These are phyloP conservation scores for Spodoptera picta DNA, from an alignment of 2,888 invertebrate genomes.

Conservation along the genomic window DNA sequence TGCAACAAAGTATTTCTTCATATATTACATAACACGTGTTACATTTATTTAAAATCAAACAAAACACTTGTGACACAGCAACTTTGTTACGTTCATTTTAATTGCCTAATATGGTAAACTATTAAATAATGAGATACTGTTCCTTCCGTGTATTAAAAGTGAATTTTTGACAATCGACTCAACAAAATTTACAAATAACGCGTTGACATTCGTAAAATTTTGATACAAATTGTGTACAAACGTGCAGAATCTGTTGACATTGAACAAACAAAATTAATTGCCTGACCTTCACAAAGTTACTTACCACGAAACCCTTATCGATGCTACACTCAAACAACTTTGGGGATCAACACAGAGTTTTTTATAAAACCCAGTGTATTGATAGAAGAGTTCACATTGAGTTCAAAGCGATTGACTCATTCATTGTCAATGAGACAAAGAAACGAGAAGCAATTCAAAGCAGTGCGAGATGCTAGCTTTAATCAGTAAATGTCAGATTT, in stretches of 20 bases:
- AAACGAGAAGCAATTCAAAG: constrained; percentile 25
- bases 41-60: constrained; percentile 27
- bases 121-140: not conserved
- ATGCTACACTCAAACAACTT: constrained; percentile 16
- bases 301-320: constrained; percentile 22
- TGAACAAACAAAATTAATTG: constrained; percentile 31
- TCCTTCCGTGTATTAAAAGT: not conserved
- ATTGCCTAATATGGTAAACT: constrained; percentile 9
- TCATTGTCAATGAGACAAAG: constrained; percentile 32
- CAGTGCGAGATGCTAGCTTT: constrained; percentile 41
- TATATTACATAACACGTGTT: constrained; percentile 36
- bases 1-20: constrained; percentile 43
- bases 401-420: constrained; percentile 34
- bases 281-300: constrained; percentile 39
- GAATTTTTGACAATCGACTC: not conserved
- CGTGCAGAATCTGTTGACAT: constrained; percentile 19
- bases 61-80: constrained; percentile 14
- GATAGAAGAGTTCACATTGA: constrained; percentile 24
- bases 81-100: constrained; percentile 3
- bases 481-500: constrained; percentile 52
- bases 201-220: too few species aligned
- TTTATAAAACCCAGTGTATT: constrained; percentile 16
- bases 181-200: too few species aligned
- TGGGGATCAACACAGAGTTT: constrained; percentile 8
- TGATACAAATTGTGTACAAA: too few species aligned